Evolutionary conservation across 2,113 vertebrate genomes (phyloP), one percentile per base, ranked within the genome.

Genomic region (Pseudois nayaur): DNA sequence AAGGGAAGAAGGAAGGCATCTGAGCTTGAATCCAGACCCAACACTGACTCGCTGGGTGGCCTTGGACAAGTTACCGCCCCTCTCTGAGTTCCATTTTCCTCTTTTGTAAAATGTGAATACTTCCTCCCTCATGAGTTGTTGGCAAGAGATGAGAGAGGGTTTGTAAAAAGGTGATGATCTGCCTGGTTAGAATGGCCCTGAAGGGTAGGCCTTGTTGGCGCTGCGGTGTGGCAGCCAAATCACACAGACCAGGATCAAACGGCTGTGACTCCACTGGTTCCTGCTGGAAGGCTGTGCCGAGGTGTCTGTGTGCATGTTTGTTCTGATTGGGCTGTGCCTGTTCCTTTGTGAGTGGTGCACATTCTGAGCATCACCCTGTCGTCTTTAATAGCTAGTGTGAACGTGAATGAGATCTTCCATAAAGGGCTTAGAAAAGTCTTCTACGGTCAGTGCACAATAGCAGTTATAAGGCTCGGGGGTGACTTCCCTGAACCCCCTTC

Each of bases 321-420:
- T 19, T 27, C 62, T 23, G 5, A 11, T 1, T 13, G 25, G 29
- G 2, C 43, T 2, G 13, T 3, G 4, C 16, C 93, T 2, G 2
- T 27, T 13, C n/a, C 59, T 21, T 33, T 62, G n/a, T 23, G 3
- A 2, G 21, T 23, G 23, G 21, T 1, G 36, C 5, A 21, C 23
- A 17, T 40, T 48, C 43, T 23, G 64, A 14, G 11, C 52, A 3
- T 10, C 2, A 36, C 23, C 23, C 36, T 0, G 8, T 40, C 8
- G 3, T 64, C 76, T 64, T 10, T 4, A 14, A 25, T n/a, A 25
- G 21, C 19, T 45, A 5, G 27, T 33, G 85, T 36, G 45, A 10
- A 33, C 1, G 3, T 33, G 25, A 31, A 5, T n/a, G 31, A 74
- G 52, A n/a, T 21, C 0, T 11, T 23, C 50, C 1, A 0, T 27